Evolutionary conservation across 2,113 vertebrate genomes (phyloP).

Genomic region (Xerus inauris): DNA sequence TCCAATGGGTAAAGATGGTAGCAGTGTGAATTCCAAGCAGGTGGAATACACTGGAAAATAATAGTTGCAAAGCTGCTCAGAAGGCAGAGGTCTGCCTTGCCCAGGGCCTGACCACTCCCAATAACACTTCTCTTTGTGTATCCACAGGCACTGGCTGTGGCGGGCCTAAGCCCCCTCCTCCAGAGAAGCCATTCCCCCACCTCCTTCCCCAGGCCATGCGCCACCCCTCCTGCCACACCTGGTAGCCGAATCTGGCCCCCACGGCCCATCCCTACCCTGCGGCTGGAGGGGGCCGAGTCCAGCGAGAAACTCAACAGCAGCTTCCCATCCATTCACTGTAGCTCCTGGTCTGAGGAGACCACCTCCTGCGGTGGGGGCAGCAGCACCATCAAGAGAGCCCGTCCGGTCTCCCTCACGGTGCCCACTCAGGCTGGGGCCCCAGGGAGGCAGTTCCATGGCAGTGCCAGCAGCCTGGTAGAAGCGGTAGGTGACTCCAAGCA

Average conservation of each 20-base stretch:
- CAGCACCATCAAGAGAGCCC: slow-evolving; percentile 86
- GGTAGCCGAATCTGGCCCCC: slow-evolving; percentile 86
- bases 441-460: slow-evolving; percentile 92
- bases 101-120: neutral
- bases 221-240: slow-evolving; percentile 92
- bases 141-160: slow-evolving; percentile 93
- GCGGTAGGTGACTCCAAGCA: slow-evolving; percentile 89
- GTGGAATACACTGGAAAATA: neutral
- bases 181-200: slow-evolving; percentile 96
- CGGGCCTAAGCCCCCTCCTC: slow-evolving; percentile 95
- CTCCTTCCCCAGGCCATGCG: slow-evolving; percentile 89
- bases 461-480: slow-evolving; percentile 97
- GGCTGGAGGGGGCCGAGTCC: slow-evolving; percentile 90
- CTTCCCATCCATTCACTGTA: slow-evolving; percentile 95
- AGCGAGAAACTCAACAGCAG: slow-evolving; percentile 98
- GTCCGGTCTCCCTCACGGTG: slow-evolving; percentile 95
- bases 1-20: too few species aligned
- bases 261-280: slow-evolving; percentile 90
- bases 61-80: neutral
- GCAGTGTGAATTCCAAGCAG: neutral
- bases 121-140: slow-evolving; percentile 41
- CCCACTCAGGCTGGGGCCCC: slow-evolving; percentile 89
- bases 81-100: neutral
- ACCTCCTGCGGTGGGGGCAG: slow-evolving; percentile 82
- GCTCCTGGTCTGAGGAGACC: slow-evolving; percentile 89